Base-by-base conservation (phyloP, 2,113 vertebrate genomes). In the Serinus canaria region DNA sequence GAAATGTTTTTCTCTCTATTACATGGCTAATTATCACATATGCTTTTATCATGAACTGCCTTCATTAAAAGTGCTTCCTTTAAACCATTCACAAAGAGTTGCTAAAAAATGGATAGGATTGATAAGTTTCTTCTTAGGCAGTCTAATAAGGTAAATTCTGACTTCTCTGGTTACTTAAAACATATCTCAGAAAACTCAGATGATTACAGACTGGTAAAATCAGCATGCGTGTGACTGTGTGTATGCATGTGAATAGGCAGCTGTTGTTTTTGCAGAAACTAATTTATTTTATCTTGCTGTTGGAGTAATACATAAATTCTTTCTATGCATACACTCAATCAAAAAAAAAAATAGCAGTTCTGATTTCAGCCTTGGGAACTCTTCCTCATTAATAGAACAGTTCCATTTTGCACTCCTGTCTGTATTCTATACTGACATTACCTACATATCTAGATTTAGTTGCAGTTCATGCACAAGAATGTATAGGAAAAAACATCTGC, bases 231-330 rank as follows among this genome's bases (percentile, higher is more conserved):
- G 47, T 72, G 78, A 83, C 64, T 81, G 53, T 58, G 30, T 70
- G 74, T 77, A 46, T 46, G 37, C 72, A 81, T 88, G 90, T 93
- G n/a, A 94, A 88, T 88, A 83, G 74, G 92, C 39, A 83, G 73
- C 46, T 67, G 50, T 10, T 15, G 1, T 92, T 91, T 88, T 82
- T 86, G 31, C 72, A 73, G 85, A 96, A 96, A 93, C 56, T 97
- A 95, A 97, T 97, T 97, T 97, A 98, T 97, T 97, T 97, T 96
- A 80, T 92, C 75, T 86, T 89, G 75, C 33, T 94, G 10, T 87
- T 92, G 50, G 28, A 96, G 66, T 72, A 79, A 77, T 53, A 81
- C 75, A 78, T 63, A 93, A 69, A 78, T 83, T 33, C 30, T 81
- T 90, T 44, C 84, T 79, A 74, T 83, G 74, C 75, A 89, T 52